These are phyloP conservation scores for Patagioenas fasciata DNA, from an alignment of 2,113 vertebrate genomes.

Conservation along the genomic window DNA sequence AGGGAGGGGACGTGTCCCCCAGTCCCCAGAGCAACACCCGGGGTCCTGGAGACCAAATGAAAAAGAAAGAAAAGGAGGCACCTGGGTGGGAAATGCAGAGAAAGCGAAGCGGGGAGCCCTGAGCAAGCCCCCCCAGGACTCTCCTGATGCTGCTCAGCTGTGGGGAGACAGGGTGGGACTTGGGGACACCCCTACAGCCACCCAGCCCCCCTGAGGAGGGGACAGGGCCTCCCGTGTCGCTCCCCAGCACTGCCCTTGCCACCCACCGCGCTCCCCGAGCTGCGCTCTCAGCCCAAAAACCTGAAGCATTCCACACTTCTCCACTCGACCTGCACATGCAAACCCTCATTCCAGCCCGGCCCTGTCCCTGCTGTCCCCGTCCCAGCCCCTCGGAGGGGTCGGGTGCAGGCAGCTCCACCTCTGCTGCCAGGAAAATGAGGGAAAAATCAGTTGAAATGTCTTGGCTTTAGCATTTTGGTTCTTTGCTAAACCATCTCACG, in stretches of 20 bases:
- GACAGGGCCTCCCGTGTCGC: accelerated
- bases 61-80: no score
- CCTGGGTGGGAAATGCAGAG: background rate
- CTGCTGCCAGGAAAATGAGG: background rate
- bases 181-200: accelerated
- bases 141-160: background rate
- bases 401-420: background rate
- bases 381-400: no score
- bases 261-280: background rate
- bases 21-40: background rate
- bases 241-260: background rate
- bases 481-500: background rate
- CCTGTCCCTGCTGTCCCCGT: no score
- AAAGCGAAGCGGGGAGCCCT: background rate
- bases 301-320: no score
- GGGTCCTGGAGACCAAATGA: background rate
- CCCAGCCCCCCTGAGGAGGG: background rate
- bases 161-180: accelerated
- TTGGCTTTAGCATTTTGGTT: conserved; percentile 10
- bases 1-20: background rate
- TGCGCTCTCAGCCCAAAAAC: background rate
- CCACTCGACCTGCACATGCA: background rate
- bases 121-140: accelerated
- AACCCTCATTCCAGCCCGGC: background rate
- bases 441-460: background rate